phyloP scores from a whole-genome alignment of 2,113 vertebrate species.

The Phylloscopus trochilus region DNA sequence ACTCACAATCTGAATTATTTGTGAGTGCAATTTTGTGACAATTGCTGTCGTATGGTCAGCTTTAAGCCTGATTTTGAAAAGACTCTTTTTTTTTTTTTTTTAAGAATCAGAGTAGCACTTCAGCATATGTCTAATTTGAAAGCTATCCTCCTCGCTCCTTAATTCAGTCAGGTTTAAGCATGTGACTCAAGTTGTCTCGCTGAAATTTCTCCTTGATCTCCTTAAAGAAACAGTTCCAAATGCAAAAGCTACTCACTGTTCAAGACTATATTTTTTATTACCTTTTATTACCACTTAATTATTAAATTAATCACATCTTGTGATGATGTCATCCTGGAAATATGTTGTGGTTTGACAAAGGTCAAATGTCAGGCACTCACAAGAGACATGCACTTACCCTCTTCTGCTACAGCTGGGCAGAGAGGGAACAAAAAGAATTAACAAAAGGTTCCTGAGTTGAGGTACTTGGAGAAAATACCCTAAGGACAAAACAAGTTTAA shows the following conservation, averaged over 20 bases:
- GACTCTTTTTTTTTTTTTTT: not conserved
- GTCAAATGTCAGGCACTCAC: not conserved
- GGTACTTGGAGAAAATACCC: not conserved
- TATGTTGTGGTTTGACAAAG: fast-evolving
- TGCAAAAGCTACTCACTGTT: not conserved
- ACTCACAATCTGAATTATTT: not conserved
- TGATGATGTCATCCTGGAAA: not conserved
- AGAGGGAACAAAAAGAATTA: not conserved
- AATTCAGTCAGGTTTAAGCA: not conserved
- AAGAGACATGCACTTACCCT: not conserved
- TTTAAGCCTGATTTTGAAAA: not conserved
- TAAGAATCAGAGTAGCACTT: not conserved
- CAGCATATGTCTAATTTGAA: not conserved
- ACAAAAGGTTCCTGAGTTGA: not conserved
- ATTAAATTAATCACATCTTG: not conserved
- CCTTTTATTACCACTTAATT: not conserved
- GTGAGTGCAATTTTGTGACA: not conserved
- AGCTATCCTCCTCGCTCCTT: not conserved
- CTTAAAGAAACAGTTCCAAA: not conserved
- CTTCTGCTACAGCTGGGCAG: not conserved
- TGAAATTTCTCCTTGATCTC: not conserved
- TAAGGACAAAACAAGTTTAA: not conserved
- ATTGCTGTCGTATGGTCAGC: not conserved
- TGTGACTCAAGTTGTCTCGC: not conserved
- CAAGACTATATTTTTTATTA: not conserved